Base-by-base conservation (phyloP, 2,888 invertebrate genomes). In the Anoncus sp. region DNA sequence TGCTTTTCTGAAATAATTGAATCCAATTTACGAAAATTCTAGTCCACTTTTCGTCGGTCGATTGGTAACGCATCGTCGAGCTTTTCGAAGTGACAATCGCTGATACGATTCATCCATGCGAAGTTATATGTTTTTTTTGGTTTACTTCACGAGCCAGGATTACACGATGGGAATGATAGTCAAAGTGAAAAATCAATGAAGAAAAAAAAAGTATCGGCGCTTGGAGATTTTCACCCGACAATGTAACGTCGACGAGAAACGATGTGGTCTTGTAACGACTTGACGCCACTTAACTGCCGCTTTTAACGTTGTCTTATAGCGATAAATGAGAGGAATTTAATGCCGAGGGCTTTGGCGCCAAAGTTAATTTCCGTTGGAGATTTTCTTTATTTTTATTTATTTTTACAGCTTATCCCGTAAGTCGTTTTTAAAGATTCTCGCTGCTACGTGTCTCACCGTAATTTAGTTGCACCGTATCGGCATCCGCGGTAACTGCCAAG, bases 291-390 rank as follows among this genome's bases (percentile, higher is more conserved):
- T 62, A 24, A 62, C 7, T 16, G 14, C 16, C 9, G 10, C 10
- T 31, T 74, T 60, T 45, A 67, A 67, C 60, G 60, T 66, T 66
- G 72, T 57, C 55, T 66, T 20, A 12, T 14, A 66, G 43, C 66
- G 45, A 74, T 74, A 67, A 60, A 67, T 74, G 53, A 74, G 60
- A 60, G 60, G 35, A 40, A n/a, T 66, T 66, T 66, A 67, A 43
- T 60, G 60, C 43, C 22, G 14, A 35, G 12, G 6, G 10, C 38
- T 40, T 12, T 20, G 40, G 27, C 1, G 14, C 31, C 10, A 27
- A 47, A 57, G 38, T 22, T 63, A 55, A 63, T 62, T 45, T 24
- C 18, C 27, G 35, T 16, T 9, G 47, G 31, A 27, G 55, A 72
- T 72, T 57, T 38, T 47, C 35, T 20, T 51, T 22, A 14, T 51